Evolutionary conservation across 2,888 invertebrate species (phyloP).

Genomic region (Lymantria dispar): DNA sequence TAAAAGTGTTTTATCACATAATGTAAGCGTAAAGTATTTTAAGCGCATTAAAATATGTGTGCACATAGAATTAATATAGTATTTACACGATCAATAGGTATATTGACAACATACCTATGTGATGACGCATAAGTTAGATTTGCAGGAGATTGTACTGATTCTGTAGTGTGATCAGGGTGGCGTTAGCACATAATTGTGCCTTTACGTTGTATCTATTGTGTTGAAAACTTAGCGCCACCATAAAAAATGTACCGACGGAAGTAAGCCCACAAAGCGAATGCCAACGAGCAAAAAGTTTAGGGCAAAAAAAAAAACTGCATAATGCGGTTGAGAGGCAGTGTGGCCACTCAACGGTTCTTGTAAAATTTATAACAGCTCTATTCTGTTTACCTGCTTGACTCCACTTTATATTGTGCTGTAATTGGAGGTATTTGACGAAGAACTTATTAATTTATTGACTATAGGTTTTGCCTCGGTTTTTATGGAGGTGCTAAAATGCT

Average conservation of each 20-base stretch:
- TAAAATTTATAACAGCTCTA: conserved; percentile 82
- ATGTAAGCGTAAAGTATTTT: conserved; percentile 7
- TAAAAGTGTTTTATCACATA: conserved; percentile 6
- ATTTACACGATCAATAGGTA: conserved; percentile 21
- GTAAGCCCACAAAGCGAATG: conserved; percentile 76
- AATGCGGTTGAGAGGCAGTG: conserved; percentile 67
- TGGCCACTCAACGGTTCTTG: conserved; percentile 67
- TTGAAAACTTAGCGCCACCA: conserved; percentile 74
- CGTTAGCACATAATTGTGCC: conserved; percentile 52
- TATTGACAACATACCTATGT: conserved; percentile 25
- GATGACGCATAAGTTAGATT: conserved; percentile 25
- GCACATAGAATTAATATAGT: conserved; percentile 28
- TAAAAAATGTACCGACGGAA: conserved; percentile 73
- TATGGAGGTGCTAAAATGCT: conserved; percentile 78
- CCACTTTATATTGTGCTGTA: conserved; percentile 70
- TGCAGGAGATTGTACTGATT: neutral
- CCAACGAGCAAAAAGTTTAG: conserved; percentile 68
- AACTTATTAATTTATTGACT: conserved; percentile 81
- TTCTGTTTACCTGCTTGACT: conserved; percentile 80
- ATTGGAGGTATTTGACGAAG: conserved; percentile 79
- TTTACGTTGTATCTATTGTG: conserved; percentile 54
- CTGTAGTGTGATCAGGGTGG: conserved; percentile 41
- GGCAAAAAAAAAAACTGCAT: conserved; percentile 78
- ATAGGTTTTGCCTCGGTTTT: conserved; percentile 70
- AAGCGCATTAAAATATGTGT: conserved; percentile 29